Percentiles rank a stretch among this genome's conserved stretches.
Evolutionary conservation across 2,797 vertebrate genomes (phyloP).

Genomic region (Tachyglossus aculeatus): DNA sequence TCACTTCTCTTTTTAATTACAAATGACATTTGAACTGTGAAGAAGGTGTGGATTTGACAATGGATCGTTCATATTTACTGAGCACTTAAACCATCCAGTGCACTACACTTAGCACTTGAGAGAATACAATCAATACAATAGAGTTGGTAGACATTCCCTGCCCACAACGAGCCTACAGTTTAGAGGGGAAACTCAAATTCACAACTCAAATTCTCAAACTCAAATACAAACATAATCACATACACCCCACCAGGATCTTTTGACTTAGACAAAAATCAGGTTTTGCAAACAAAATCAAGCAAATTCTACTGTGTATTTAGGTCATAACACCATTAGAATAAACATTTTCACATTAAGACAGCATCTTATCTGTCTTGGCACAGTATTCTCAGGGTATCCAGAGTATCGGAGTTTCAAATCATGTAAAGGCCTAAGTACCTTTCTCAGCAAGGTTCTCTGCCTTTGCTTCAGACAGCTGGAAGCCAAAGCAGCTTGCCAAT

Average conservation of each 20-base stretch:
- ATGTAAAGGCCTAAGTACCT: constrained; percentile 29
- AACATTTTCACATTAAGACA: constrained; percentile 47
- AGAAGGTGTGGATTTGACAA: too few species aligned
- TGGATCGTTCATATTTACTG: too few species aligned
- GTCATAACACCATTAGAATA: constrained; percentile 42
- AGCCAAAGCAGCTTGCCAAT: constrained; percentile 40
- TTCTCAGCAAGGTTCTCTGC: constrained; percentile 32
- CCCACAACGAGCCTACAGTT: too few species aligned
- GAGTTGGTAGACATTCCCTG: too few species aligned
- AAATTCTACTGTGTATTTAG: constrained; percentile 53
- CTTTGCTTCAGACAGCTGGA: constrained; percentile 35
- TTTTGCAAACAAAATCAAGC: constrained; percentile 25
- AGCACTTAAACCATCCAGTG: too few species aligned
- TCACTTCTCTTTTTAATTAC: too few species aligned
- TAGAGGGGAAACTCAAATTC: too few species aligned
- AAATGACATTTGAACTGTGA: too few species aligned
- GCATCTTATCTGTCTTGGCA: constrained; percentile 52
- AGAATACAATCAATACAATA: too few species aligned
- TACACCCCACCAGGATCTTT: neutral
- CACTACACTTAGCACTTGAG: too few species aligned
- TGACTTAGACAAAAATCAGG: neutral
- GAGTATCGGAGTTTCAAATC: constrained; percentile 41
- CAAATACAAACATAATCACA: constrained; percentile 24
- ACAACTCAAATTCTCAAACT: constrained; percentile 30
- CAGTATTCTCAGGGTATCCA: constrained; percentile 33